Base-by-base conservation (phyloP, 2,797 vertebrate species). In the Eulemur albifrons region DNA sequence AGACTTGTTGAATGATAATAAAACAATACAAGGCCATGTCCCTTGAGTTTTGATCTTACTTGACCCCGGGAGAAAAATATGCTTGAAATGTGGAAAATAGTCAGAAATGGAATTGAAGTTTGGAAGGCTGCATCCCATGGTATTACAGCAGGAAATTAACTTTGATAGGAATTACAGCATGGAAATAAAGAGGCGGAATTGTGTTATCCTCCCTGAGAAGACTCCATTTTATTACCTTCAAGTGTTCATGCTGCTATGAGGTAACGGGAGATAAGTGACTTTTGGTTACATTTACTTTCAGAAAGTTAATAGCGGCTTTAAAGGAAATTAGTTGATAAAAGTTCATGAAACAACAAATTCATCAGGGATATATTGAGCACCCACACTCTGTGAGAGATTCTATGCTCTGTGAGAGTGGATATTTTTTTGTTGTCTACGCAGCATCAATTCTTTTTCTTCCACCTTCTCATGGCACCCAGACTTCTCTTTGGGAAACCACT, bases 111-210 rank as follows among this genome's bases (percentile, higher is more conserved):
- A 32, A 50, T 90, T 30, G 72, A 15, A 32, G 40, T 93, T 92
- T 75, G 65, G 76, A 80, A 89, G 38, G 13, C 25, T 81, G 43
- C 0, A 9, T 61, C 35, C 9, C 1, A 0, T 79, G 7, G 7
- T 57, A 30, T 69, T 40, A 23, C 2, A 59, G 72, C 48, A 90
- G 90, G 94, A 97, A 88, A 87, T 67, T n/a, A 65, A 89, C 57
- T 93, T 59, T 83, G n/a, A 52, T 38, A 77, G 69, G 85, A 80
- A 61, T 79, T 8, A 38, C 25, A 84, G 21, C 1, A 1, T 61
- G 73, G 35, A 86, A 91, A 75, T 61, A 61, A 93, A 65, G 76
- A 82, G 18, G 81, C 30, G 30, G 59, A 76, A 67, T 7, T 75
- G 59, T 61, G 17, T 92, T 94, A 27, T 52, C 69, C 38, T 67